Base-by-base conservation (phyloP, 2,113 vertebrate genomes). In the Brachypteracias leptosomus region DNA sequence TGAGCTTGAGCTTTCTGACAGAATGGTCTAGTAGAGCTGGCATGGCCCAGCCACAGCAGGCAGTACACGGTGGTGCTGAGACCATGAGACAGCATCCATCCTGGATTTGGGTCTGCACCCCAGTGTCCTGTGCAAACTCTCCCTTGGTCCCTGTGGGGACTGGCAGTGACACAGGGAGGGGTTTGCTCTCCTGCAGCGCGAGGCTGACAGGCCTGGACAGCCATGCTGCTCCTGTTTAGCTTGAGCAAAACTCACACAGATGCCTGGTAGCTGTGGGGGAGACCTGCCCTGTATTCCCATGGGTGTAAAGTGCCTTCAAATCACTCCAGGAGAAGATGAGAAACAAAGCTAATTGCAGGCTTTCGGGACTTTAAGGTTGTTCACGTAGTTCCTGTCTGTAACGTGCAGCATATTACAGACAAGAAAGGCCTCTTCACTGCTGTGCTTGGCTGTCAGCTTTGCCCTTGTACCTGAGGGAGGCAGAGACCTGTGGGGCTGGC, bases 141-240 rank as follows among this genome's bases (percentile, higher is more conserved):
- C 52, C 19, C 61, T 52, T 1, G 2, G 17, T 36, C 36, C 63
- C n/a, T 1, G 1, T 3, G 1, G 68, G 57, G 46, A 8, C 35
- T 3, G 51, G 44, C 57, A 20, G 62, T 31, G 57, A 10, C 0
- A 1, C 25, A 1, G 6, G 54, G 29, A 66, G 44, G 17, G 62
- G 51, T 35, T 57, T 72, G 59, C 22, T 65, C 15, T 90, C 13
- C 49, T 21, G 19, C 62, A 13, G 11, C 14, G 0, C 1, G 3
- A 58, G 15, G 38, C 28, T 0, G 2, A 35, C 2, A 2, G n/a
- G 18, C 16, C 75, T 7, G 1, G 10, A 3, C 21, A 36, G 28
- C 40, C 2, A 0, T 6, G 16, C 61, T 65, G 46, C 66, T 82
- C 35, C 38, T 28, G 24, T 22, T 52, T 7, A 24, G n/a, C 59